Base-by-base conservation (phyloP, 2,888 invertebrate genomes). In the Hypena proboscidalis region DNA sequence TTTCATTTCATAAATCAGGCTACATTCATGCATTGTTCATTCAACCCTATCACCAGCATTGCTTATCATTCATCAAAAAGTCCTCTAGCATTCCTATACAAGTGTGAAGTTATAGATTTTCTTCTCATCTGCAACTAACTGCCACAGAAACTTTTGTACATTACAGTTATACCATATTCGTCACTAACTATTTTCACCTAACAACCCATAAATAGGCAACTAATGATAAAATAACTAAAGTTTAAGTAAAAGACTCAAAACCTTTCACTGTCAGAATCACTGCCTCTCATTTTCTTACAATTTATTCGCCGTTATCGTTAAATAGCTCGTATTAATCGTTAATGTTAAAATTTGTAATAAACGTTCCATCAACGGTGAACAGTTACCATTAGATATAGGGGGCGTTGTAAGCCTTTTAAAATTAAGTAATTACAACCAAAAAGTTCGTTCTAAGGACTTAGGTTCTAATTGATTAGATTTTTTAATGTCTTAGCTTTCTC, bases 401-500 rank as follows among this genome's bases (percentile, higher is more conserved):
- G 84, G 83, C 83, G 69, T 73, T 54, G 65, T 77, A 74, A 67
- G 85, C 84, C 83, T 70, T 60, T 74, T 81, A 76, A 78, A 80
- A 76, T 75, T 90, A 88, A 88, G 89, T 83, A 84, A 85, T 83
- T 81, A 83, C 83, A 88, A 90, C 90, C 90, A 90, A 90, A 90
- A 89, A 89, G 90, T 90, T 90, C 90, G 85, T 86, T 89, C 77
- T 89, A 89, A 78, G 90, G 88, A 90, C 90, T 89, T 85, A 89
- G 84, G 88, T 89, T 89, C 81, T 89, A 89, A 80, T 60, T 78
- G 59, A 74, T 75, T 76, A 70, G 70, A 68, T 57, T 74, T 74
- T 69, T 72, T 70, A 78, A 80, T 76, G 70, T 67, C 43, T 58
- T 62, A 66, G 56, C 58, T 64, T 66, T 74, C 67, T 73, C 70